A percentile compares a stretch with the other conserved stretches of the same genome.
phyloP scores from a whole-genome alignment of 2,888 invertebrate species.

The Mechanitis mazaeus region DNA sequence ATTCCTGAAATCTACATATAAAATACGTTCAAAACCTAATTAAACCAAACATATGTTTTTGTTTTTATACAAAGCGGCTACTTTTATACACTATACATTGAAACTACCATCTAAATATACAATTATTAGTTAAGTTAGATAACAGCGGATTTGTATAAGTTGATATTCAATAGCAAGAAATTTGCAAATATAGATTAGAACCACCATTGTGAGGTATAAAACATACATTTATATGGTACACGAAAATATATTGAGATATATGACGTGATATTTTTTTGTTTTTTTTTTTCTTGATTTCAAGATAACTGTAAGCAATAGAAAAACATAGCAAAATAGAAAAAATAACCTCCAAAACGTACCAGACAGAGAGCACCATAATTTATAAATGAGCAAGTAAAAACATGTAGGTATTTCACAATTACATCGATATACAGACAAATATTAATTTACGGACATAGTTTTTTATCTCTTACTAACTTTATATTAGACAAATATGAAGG shows the following conservation, averaged over 20 bases:
- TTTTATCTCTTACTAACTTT: conserved; percentile 51
- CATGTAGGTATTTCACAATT: conserved; percentile 5
- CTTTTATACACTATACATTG: conserved; percentile 4
- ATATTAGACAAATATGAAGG: conserved; percentile 63
- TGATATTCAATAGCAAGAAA: neutral
- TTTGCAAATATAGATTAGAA: too few species aligned
- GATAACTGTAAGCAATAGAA: conserved; percentile 16
- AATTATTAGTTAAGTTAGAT: too few species aligned
- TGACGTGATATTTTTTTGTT: neutral
- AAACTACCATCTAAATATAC: neutral
- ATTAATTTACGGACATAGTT: conserved; percentile 26
- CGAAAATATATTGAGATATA: conserved; percentile 11
- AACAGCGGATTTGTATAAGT: neutral
- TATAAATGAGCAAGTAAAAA: conserved; percentile 42
- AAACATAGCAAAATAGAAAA: conserved; percentile 14
- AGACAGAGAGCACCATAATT: conserved; percentile 49
- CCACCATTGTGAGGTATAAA: neutral
- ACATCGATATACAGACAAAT: neutral
- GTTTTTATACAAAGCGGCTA: neutral
- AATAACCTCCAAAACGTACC: conserved; percentile 33
- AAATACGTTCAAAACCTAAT: too few species aligned
- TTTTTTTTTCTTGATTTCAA: conserved; percentile 19
- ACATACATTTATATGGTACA: neutral
- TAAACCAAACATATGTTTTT: too few species aligned
- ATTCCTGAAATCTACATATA: too few species aligned